These are phyloP conservation scores for Physella acuta DNA, from an alignment of 1,140 invertebrate genomes.

Conservation along the genomic window DNA sequence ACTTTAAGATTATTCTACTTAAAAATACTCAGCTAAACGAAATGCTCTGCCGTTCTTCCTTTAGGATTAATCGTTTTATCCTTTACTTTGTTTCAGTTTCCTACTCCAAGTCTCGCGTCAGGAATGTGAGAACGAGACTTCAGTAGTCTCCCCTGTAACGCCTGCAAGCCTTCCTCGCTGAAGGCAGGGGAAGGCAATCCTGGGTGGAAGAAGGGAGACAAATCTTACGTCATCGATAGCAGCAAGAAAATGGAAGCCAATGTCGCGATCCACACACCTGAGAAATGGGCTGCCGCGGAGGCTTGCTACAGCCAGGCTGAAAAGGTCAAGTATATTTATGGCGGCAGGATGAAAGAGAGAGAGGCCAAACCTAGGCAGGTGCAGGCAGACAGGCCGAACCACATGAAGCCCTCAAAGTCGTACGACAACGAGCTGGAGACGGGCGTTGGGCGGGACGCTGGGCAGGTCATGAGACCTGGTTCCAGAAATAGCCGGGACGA, in stretches of 20 bases:
- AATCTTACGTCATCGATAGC: not conserved
- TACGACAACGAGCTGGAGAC: constrained; percentile 18
- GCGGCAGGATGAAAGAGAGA: not conserved
- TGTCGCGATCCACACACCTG: constrained; percentile 3
- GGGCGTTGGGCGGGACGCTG: not conserved
- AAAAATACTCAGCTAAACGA: no score
- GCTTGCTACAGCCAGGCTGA: not conserved
- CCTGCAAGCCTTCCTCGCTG: no score
- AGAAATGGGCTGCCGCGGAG: constrained; percentile 11
- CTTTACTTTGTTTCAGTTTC: no score
- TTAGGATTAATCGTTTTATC: no score
- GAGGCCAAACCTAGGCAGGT: not conserved
- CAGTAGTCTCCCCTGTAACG: no score
- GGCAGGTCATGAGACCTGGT: no score
- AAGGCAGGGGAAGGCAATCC: not conserved
- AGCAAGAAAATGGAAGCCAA: constrained; percentile 4
- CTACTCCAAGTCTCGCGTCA: no score
- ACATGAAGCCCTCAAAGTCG: constrained; percentile 2
- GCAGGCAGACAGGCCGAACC: not conserved
- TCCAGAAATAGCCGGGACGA: not conserved
- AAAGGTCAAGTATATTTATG: constrained; percentile 14
- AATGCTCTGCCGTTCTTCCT: no score
- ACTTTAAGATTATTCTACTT: no score
- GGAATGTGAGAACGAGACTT: no score
- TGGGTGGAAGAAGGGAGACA: no score